Evolutionary conservation across 2,113 vertebrate species (phyloP).

Genomic region (Phasianus colchicus): DNA sequence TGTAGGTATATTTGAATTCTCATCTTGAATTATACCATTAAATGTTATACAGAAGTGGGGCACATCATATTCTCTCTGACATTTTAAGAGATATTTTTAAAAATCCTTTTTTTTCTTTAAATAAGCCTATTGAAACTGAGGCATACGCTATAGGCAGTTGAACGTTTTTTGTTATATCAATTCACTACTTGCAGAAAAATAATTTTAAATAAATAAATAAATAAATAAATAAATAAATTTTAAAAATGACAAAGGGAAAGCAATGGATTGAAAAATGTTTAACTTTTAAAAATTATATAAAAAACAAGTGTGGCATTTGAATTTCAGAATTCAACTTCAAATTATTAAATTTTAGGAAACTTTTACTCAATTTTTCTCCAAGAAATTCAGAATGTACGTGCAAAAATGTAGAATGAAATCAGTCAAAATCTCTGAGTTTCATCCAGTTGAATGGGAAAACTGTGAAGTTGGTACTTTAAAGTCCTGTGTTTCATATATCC

Average conservation of each 20-base stretch:
- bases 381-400: background rate
- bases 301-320: background rate
- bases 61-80: background rate
- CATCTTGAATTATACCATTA: background rate
- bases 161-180: background rate
- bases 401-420: background rate
- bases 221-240: too few relatives aligned
- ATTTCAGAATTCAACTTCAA: background rate
- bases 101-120: background rate
- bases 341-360: background rate
- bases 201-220: too few relatives aligned
- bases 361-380: background rate
- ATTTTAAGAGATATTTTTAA: background rate
- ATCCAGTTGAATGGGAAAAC: background rate
- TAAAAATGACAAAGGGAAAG: background rate
- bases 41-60: background rate
- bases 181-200: background rate
- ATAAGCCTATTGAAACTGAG: background rate
- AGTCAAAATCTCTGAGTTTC: background rate
- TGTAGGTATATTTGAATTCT: background rate
- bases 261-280: rapidly evolving
- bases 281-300: background rate
- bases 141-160: background rate
- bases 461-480: background rate
- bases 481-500: background rate